These are phyloP conservation scores for Caenorhabditis afra DNA, from an alignment of 2,888 invertebrate genomes.

Conservation along the genomic window DNA sequence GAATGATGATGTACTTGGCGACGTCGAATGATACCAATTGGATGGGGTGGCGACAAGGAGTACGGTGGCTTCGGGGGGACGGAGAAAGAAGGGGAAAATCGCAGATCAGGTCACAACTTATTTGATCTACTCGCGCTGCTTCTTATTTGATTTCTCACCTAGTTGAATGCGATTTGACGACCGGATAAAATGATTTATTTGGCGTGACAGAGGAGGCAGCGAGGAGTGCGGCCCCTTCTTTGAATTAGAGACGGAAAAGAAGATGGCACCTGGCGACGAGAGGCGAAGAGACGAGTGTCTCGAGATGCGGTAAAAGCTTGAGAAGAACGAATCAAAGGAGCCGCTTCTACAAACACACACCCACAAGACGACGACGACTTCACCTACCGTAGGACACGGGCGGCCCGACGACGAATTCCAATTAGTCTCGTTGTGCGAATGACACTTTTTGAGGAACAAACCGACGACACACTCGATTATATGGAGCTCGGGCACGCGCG, in stretches of 20 bases:
- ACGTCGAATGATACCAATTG: conserved; percentile 1
- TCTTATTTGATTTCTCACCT: not conserved
- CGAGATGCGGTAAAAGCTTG: conserved; percentile 34
- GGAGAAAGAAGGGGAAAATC: too few relatives aligned
- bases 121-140: not conserved
- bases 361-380: not conserved
- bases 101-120: too few relatives aligned
- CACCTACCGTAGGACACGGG: conserved; percentile 5
- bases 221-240: not conserved
- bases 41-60: not conserved
- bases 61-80: not conserved
- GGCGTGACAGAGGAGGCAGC: not conserved
- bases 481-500: conserved; percentile 9
- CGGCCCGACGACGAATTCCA: conserved; percentile 23
- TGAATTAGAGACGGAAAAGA: not conserved
- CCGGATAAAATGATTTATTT: conserved; percentile 1
- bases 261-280: conserved; percentile 1
- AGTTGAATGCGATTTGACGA: not conserved
- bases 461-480: conserved; percentile 24
- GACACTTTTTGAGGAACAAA: conserved; percentile 41
- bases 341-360: conserved; percentile 23
- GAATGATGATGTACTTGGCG: conserved; percentile 10
- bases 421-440: conserved; percentile 31
- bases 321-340: not conserved
- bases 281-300: not conserved